Base-by-base conservation (phyloP, 1,140 invertebrate genomes). In the Sitophilus oryzae region DNA sequence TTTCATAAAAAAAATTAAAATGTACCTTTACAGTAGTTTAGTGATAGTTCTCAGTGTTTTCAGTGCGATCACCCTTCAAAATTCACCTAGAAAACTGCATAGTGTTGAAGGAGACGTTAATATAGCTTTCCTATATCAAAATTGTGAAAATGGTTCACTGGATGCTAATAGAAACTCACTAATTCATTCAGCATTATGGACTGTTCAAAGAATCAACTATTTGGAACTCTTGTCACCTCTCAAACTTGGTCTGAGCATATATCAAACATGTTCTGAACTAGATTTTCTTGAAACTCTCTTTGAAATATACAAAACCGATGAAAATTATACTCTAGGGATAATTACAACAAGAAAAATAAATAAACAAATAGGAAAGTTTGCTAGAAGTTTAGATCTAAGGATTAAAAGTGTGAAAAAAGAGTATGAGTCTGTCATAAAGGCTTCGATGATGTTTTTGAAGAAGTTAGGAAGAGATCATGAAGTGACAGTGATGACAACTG, bases 281-380 rank as follows among this genome's bases (percentile, higher is more conserved):
- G 65, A 71, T 6, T 60, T 60, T 20, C 52, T 62, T 6, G 46
- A 61, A n/a, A 43, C 52, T n/a, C 44, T 68, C 16, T 71, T 67
- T 21, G 56, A 69, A n/a, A 35, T 64, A 5, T 69, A 62, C 36
- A 48, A 64, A 36, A 52, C 50, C 38, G 46, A 53, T 8, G 49
- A 54, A 6, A 14, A 58, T 3, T 51, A 38, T 45, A 45, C 56
- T 2, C 20, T 70, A 5, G 68, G 68, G 6, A 21, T 66, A 8
- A 46, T 70, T 8, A 53, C 40, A 14, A 46, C 47, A 10, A 40
- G 54, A 10, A 20, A 37, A 11, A 15, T 64, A 2, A 43, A 58
- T 18, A 19, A 34, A 8, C 60, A 63, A 41, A 47, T 63, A 14
- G 35, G 42, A 18, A 59, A 61, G 37, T 67, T 71, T 25, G 25